Evolutionary conservation across 1,140 invertebrate species (phyloP), one percentile per base, ranked within the genome.

Genomic region (Doryteuthis pealeii): DNA sequence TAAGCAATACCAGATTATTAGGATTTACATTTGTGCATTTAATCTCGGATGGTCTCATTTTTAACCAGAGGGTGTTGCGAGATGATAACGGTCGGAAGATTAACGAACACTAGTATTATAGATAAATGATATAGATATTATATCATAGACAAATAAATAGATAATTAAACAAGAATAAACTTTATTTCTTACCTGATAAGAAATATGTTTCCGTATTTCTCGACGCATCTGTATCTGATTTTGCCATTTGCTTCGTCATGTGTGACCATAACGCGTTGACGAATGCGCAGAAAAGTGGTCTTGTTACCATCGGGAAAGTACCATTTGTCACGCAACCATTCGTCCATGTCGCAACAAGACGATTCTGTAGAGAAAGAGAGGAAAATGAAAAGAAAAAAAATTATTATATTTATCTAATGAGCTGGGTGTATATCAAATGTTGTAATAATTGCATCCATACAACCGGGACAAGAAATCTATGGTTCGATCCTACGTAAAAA

Each of bases 231-330:
- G 66, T 68, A 68, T 33, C 66, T 68, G 66, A 68, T 22, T 22
- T 68, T 68, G 18, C 66, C 66, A 32, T 32, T 68, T 33, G 28
- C 66, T 14, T 22, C 18, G 31, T 68, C 32, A 32, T 68, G 31
- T 8, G 66, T 33, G 22, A 68, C 66, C 32, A 68, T 31, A 32
- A 68, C 66, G 10, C 32, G 28, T 31, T 68, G 30, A 32, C 66
- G 66, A 22, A 68, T 68, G n/a, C 66, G 66, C 28, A 68, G 31
- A 30, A 68, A 68, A 68, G n/a, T 68, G 66, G 66, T 32, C 18
- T 31, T 32, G 66, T 68, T 68, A 1, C 10, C 32, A 32, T 30
- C 66, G 30, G 28, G 31, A 31, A 68, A 68, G 31, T 68, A 33
- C 66, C 66, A 68, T 33, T 68, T 68, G 66, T 68, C 66, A 8